These are phyloP conservation scores for Danaus melanippus DNA, from an alignment of 1,140 invertebrate species.

Conservation along the genomic window DNA sequence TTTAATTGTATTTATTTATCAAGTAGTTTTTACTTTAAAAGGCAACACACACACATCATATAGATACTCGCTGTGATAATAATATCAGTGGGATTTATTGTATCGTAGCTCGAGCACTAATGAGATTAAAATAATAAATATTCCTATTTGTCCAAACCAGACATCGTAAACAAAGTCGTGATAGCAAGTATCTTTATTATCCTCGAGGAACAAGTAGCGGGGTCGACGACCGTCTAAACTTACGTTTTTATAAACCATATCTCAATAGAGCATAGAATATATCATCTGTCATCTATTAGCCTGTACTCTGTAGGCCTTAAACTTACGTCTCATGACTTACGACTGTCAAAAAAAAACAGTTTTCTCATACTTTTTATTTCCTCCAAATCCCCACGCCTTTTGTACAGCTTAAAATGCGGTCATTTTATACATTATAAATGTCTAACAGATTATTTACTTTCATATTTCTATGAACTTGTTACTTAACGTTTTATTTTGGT, in stretches of 20 bases:
- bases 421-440: not conserved
- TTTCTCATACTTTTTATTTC: conserved; percentile 53
- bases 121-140: conserved; percentile 1
- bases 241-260: conserved; percentile 43
- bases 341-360: conserved; percentile 48
- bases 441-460: too few relatives aligned
- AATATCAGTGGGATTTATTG: not conserved
- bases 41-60: not conserved
- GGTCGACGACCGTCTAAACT: conserved; percentile 47
- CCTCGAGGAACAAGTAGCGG: conserved; percentile 47
- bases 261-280: conserved; percentile 51
- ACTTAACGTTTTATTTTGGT: conserved; percentile 28
- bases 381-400: conserved; percentile 34
- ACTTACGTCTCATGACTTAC: conserved; percentile 53
- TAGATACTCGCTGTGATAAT: not conserved
- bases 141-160: conserved; percentile 4
- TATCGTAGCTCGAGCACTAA: not conserved
- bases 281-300: conserved; percentile 57
- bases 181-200: conserved; percentile 36
- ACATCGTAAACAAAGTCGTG: conserved; percentile 43
- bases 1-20: too few relatives aligned
- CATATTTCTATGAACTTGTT: too few relatives aligned
- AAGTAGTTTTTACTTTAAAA: too few relatives aligned
- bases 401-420: conserved; percentile 38
- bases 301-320: conserved; percentile 35